phyloP scores from a whole-genome alignment of 2,113 vertebrate species.

The Corythaeola cristata region DNA sequence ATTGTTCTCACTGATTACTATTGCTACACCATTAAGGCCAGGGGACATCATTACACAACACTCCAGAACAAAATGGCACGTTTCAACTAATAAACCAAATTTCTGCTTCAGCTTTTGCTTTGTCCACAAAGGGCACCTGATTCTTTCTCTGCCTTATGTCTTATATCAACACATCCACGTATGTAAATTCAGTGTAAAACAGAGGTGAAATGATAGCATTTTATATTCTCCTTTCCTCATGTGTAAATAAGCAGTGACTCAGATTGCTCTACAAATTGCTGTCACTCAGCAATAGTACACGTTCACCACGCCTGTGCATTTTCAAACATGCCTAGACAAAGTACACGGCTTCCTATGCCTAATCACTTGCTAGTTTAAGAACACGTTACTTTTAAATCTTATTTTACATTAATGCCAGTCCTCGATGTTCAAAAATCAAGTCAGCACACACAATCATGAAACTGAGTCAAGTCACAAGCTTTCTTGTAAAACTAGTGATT shows the following conservation, averaged over 20 bases:
- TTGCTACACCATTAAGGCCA: not conserved
- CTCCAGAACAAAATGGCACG: not conserved
- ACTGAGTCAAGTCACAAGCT: not conserved
- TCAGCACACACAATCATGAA: not conserved
- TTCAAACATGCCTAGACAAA: not conserved
- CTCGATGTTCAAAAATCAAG: not conserved
- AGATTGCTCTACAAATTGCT: not conserved
- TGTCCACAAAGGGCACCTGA: not conserved
- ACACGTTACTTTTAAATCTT: not conserved
- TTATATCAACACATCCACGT: accelerated
- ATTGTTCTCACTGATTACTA: not conserved
- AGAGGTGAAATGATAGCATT: not conserved
- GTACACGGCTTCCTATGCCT: not conserved
- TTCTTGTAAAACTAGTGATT: not conserved
- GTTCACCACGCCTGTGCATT: not conserved
- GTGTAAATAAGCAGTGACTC: not conserved
- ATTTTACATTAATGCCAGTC: not conserved
- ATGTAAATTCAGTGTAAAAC: not conserved
- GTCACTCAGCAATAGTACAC: not conserved
- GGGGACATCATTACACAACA: not conserved
- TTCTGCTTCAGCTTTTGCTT: not conserved
- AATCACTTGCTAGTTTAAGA: not conserved
- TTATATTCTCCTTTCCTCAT: not conserved
- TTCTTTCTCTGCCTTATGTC: not conserved
- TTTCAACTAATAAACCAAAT: not conserved